Conservation (phyloP, 2,888 invertebrate genomes). For the Ophonus ardosiacus region DNA sequence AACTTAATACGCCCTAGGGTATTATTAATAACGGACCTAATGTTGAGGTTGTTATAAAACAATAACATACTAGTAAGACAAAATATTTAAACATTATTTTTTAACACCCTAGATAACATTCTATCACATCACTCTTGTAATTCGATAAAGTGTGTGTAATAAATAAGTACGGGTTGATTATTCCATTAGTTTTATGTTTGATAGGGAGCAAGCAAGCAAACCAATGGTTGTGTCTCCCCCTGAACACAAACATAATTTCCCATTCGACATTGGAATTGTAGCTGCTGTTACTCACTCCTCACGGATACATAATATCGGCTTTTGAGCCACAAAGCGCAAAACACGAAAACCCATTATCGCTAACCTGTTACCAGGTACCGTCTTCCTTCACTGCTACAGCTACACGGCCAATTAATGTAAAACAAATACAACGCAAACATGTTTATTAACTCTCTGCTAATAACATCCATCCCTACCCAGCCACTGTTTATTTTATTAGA, state of each 20-base stretch:
- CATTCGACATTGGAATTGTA: conserved; percentile 17
- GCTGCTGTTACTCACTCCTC: conserved; percentile 7
- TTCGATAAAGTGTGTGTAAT: not conserved
- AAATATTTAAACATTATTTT: too few species aligned
- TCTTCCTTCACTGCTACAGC: not conserved
- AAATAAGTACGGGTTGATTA: not conserved
- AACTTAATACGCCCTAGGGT: too few species aligned
- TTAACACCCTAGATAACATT: too few species aligned
- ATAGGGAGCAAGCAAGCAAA: not conserved
- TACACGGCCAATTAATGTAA: conserved; percentile 47
- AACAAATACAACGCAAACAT: conserved; percentile 50
- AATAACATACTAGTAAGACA: too few species aligned
- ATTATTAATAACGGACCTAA: too few species aligned
- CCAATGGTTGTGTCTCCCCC: not conserved
- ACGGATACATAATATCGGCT: conserved; percentile 29
- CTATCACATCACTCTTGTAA: too few species aligned
- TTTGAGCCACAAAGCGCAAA: conserved; percentile 29
- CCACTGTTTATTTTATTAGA: conserved; percentile 59
- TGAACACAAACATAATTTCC: conserved; percentile 28
- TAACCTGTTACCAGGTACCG: conserved; percentile 27
- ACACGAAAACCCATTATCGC: conserved; percentile 40
- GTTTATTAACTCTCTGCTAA: conserved; percentile 55
- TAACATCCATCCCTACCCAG: conserved; percentile 33
- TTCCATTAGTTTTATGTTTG: not conserved
- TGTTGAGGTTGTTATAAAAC: too few species aligned